These are phyloP conservation scores for Dicyrtoma fusca DNA, from an alignment of 2,888 invertebrate genomes.

Conservation along the genomic window DNA sequence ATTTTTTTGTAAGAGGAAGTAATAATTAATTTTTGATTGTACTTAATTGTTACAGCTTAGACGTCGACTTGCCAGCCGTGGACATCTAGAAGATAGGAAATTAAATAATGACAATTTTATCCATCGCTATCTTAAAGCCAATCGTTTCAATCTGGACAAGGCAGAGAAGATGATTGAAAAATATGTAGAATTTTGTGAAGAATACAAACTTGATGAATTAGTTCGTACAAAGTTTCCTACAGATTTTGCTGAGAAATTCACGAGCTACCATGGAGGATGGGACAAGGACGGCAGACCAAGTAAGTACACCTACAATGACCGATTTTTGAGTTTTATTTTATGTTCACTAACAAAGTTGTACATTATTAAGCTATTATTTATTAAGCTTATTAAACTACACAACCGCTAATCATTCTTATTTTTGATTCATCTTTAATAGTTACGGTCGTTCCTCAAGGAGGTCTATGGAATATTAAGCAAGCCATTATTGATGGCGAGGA, in stretches of 20 bases:
- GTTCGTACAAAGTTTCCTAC: slow-evolving; percentile 2
- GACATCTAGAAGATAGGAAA: slow-evolving; percentile 10
- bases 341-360: too few relatives aligned
- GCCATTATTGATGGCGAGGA: slow-evolving; percentile 25
- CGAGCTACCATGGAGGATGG: slow-evolving; percentile 13
- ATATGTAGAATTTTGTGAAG: slow-evolving; percentile 13
- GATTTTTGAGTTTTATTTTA: too few relatives aligned
- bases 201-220: neutral
- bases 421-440: slow-evolving; percentile 3
- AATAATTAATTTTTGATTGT: too few relatives aligned
- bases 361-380: too few relatives aligned
- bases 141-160: slow-evolving; percentile 18
- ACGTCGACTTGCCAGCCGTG: too few relatives aligned
- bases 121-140: slow-evolving; percentile 14
- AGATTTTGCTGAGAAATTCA: slow-evolving; percentile 26
- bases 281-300: slow-evolving; percentile 28
- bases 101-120: slow-evolving; percentile 21
- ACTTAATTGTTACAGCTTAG: too few relatives aligned
- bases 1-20: too few relatives aligned
- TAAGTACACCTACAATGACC: too few relatives aligned
- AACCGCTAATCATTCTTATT: neutral
- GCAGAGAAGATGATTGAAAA: slow-evolving; percentile 9
- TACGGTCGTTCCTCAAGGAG: slow-evolving; percentile 28
- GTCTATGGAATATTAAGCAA: slow-evolving; percentile 34
- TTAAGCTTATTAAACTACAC: neutral